These are phyloP conservation scores for Stichopus horrens DNA, from an alignment of 53 echinoderm and acorn worm species.

Conservation along the genomic window DNA sequence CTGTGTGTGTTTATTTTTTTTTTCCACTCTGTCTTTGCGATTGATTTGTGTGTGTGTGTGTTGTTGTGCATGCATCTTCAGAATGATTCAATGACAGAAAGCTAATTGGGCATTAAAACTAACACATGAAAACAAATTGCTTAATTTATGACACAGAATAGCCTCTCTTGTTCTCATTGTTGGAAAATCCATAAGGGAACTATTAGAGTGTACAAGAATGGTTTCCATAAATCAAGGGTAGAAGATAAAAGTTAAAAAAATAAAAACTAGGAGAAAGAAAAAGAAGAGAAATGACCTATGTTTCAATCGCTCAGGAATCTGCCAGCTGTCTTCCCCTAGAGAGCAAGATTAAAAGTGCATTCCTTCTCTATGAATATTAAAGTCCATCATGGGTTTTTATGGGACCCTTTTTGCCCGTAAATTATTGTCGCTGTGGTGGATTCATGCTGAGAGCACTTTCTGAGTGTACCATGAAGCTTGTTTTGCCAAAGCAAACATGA, in stretches of 20 bases:
- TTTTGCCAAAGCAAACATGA: no score
- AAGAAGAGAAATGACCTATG: background rate
- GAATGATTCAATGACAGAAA: background rate
- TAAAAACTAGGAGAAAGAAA: background rate
- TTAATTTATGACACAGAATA: constrained; percentile 17
- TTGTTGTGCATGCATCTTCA: background rate
- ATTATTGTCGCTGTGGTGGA: constrained; percentile 3
- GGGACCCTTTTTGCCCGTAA: constrained; percentile 25
- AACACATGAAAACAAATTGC: constrained; percentile 34
- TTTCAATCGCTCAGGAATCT: constrained; percentile 32
- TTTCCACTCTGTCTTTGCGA: no score
- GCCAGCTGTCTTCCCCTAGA: constrained; percentile 22
- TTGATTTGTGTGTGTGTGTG: background rate
- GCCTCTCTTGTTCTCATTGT: background rate
- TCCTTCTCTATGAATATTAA: background rate
- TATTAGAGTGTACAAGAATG: constrained; percentile 12
- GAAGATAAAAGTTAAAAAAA: background rate
- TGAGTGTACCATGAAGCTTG: no score
- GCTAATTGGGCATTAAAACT: constrained; percentile 43
- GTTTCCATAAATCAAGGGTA: constrained; percentile 27
- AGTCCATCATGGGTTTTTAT: constrained; percentile 4
- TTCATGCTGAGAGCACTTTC: no score
- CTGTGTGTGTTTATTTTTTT: no score
- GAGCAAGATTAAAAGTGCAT: constrained; percentile 29
- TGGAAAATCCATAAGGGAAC: constrained; percentile 27